Base-by-base conservation (phyloP, 2,797 vertebrate species). In the Gymnocypris eckloni region DNA sequence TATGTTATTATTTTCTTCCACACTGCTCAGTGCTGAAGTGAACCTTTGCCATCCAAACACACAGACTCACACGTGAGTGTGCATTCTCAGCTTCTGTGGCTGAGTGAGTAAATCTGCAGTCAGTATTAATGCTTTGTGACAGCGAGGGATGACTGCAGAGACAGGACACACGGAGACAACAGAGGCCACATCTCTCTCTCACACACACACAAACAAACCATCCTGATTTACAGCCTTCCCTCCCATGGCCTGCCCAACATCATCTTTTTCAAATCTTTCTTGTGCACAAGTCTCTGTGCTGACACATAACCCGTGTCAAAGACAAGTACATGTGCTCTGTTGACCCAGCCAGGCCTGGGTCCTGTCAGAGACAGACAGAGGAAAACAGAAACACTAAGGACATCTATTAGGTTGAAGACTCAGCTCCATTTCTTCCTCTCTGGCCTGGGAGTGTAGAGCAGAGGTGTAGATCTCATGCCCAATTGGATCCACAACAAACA, bases 291-390 rank as follows among this genome's bases (percentile, higher is more conserved):
- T 18, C 69, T 15, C 22, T 81, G 39, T 45, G 43, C 37, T 84
- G 86, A 82, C 67, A 85, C 48, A 85, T 45, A 89, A 91, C 91
- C 90, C 93, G 91, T 94, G 93, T 91, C 91, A 91, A 45, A 61
- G 86, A 84, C 86, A 79, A 89, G 89, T 73, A 72, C 91, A 92
- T 89, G 87, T 81, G 90, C 89, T 93, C 90, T 90, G 93, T 93
- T 93, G 90, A 92, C 87, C 91, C 87, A 89, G 90, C 88, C 89
- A 54, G 87, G 87, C 56, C 83, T 86, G 81, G 71, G 82, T 43
- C 28, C 71, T 71, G 84, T 61, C 72, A 81, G 43, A 80, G 41
- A 67, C n/a, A 66, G 39, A 37, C 11, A 20, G 54, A 76, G n/a
- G 33, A 48, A 83, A 43, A 76, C 37, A 79, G 33, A 45, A 75